Percentiles rank a stretch among this genome's conserved stretches.
These are phyloP conservation scores for Epinephelus malabaricus DNA, from an alignment of 2,797 vertebrate species.

Conservation along the genomic window DNA sequence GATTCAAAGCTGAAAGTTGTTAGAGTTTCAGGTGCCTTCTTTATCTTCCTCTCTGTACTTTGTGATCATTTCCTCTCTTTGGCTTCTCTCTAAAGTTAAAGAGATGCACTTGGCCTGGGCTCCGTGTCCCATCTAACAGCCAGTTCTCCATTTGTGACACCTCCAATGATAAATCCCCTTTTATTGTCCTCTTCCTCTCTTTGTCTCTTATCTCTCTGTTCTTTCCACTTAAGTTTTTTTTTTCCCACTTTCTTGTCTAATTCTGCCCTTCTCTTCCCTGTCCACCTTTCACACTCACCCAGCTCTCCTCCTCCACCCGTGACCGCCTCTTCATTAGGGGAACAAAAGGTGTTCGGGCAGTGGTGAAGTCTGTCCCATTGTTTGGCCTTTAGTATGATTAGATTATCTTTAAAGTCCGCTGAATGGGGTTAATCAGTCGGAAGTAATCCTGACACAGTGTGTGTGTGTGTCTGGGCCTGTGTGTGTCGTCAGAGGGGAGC, in stretches of 20 bases:
- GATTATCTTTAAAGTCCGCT: conserved; percentile 84
- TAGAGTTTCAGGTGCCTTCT: neutral
- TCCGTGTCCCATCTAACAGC: conserved; percentile 34
- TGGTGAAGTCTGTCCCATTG: conserved; percentile 80
- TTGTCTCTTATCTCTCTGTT: conserved; percentile 53
- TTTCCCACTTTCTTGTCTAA: conserved; percentile 42
- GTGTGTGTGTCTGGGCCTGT: conserved; percentile 58
- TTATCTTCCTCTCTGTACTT: neutral
- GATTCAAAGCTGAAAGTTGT: conserved; percentile 16
- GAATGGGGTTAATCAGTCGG: conserved; percentile 85
- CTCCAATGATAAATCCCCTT: conserved; percentile 68
- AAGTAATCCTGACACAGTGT: conserved; percentile 82
- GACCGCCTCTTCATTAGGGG: conserved; percentile 80
- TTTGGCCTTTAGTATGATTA: conserved; percentile 86
- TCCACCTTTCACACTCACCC: conserved; percentile 10
- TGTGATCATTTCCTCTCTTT: conserved; percentile 4
- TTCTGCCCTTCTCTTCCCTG: conserved; percentile 31
- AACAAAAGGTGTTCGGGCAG: conserved; percentile 78
- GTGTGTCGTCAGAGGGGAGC: conserved; percentile 50
- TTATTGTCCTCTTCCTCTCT: conserved; percentile 62
- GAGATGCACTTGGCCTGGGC: conserved; percentile 29
- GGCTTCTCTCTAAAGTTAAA: conserved; percentile 37
- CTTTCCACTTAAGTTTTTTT: conserved; percentile 66
- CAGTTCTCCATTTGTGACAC: conserved; percentile 45
- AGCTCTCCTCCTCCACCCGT: conserved; percentile 42